Conservation (phyloP, 1,140 invertebrate species). For the Metopolophium dirhodum region DNA sequence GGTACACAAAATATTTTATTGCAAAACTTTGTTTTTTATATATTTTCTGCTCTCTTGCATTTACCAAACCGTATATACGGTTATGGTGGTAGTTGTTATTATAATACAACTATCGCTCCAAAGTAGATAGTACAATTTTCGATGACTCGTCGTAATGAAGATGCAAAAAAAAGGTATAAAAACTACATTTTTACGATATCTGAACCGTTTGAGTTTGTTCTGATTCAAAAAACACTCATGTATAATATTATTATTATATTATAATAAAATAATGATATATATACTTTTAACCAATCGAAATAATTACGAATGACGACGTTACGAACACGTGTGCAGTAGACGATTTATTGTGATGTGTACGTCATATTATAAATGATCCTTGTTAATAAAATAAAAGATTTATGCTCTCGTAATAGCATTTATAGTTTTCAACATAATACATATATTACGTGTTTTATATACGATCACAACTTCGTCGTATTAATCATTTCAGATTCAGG, state of each 20-base stretch:
- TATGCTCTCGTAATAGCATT: not conserved
- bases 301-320: not conserved
- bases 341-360: not conserved
- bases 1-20: slow-evolving; percentile 11
- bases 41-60: not conserved
- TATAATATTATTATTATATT: not conserved
- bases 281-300: not conserved
- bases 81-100: not conserved
- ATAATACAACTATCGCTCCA: not conserved
- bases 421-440: not conserved
- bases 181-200: not conserved
- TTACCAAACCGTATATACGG: not conserved
- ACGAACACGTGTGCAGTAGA: not conserved
- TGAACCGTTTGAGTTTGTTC: not conserved
- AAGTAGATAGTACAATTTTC: not conserved
- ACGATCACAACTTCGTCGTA: not conserved
- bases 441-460: not conserved
- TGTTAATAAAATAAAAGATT: not conserved
- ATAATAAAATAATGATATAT: not conserved
- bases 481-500: slow-evolving; percentile 17
- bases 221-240: not conserved
- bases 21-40: slow-evolving; percentile 15
- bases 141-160: not conserved
- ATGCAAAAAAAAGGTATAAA: not conserved
- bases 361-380: not conserved